phyloP scores from a whole-genome alignment of 2,888 invertebrate genomes.

The Hypomecis punctinalis region DNA sequence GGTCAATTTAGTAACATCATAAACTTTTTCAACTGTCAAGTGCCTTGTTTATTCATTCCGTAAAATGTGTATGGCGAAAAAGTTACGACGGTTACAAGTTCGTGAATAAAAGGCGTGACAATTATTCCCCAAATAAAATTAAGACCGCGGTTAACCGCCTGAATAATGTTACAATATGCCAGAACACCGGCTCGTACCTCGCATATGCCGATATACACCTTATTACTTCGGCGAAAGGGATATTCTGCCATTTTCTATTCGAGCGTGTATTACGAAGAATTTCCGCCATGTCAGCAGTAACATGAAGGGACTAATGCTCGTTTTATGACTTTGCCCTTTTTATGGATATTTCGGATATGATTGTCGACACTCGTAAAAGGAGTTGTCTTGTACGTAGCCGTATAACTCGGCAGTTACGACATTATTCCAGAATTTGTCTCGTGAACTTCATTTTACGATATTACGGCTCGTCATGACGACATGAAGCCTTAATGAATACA shows the following conservation, averaged over 20 bases:
- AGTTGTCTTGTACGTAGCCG: constrained; percentile 61
- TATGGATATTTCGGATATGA: constrained; percentile 75
- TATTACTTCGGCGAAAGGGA: constrained; percentile 48
- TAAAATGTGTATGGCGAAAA: constrained; percentile 23
- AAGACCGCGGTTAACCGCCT: constrained; percentile 42
- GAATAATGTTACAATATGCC: constrained; percentile 46
- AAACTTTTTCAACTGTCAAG: constrained; percentile 14
- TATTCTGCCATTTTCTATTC: constrained; percentile 53
- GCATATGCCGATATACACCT: constrained; percentile 43
- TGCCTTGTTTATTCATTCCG: constrained; percentile 37
- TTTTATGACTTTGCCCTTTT: constrained; percentile 76
- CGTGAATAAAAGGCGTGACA: constrained; percentile 38
- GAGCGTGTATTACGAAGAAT: constrained; percentile 52
- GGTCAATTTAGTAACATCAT: constrained; percentile 12
- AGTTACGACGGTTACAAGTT: constrained; percentile 31
- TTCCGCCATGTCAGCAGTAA: constrained; percentile 65
- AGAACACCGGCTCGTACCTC: constrained; percentile 43
- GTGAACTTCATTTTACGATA: constrained; percentile 33
- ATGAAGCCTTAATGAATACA: constrained; percentile 24
- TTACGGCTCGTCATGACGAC: constrained; percentile 11
- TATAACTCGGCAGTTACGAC: constrained; percentile 47
- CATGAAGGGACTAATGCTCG: constrained; percentile 72
- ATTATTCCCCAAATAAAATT: constrained; percentile 43
- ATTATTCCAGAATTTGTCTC: constrained; percentile 36
- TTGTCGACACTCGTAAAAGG: constrained; percentile 73